Base-by-base conservation (phyloP, 2,888 invertebrate species). In the Smittia sp. region DNA sequence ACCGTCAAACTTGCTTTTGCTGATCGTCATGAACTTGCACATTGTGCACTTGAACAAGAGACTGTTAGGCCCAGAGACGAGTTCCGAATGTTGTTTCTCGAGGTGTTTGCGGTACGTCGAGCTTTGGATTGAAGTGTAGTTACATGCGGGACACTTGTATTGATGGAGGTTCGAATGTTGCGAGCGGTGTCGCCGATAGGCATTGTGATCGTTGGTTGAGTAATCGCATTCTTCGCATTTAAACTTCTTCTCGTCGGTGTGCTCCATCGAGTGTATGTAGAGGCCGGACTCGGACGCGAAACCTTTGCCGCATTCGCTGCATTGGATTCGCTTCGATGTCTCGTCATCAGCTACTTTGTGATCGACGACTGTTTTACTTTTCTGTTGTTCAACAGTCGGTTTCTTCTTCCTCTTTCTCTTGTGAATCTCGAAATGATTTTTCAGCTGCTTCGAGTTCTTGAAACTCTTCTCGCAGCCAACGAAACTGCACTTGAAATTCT, bases 91-190 rank as follows among this genome's bases (percentile, higher is more conserved):
- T 79, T 91, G 91, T 73, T 88, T 89, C 77, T 89, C 87, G 79
- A 94, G 84, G 79, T 94, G 94, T 74, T 81, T 84, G 80, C 93
- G 89, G 80, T 90, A 91, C 0, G 89, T 86, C 4, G 89, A 89
- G 74, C 92, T 91, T 80, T 93, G 92, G 76, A 94, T 93, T 77
- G 90, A 89, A 11, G 88, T 88, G 80, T 93, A 94, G 0, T 89
- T 85, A 78, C 94, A 94, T 78, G 89, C 87, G 63, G 88, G 88
- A 79, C 94, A 94, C 76, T 88, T 87, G 81, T 94, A 94, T 0
- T 88, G 87, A 77, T 87, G 88, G 67, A 88, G 86, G 15, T 91
- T 91, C 4, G 90, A 87, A 80, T 94, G 94, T 11, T 87, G 85
- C 82, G 89, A 87, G 77, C 90, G 89, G 81, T 94, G 94, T 1